phyloP scores from a whole-genome alignment of 1,140 invertebrate genomes.

The Leptestheria dahalacensis region DNA sequence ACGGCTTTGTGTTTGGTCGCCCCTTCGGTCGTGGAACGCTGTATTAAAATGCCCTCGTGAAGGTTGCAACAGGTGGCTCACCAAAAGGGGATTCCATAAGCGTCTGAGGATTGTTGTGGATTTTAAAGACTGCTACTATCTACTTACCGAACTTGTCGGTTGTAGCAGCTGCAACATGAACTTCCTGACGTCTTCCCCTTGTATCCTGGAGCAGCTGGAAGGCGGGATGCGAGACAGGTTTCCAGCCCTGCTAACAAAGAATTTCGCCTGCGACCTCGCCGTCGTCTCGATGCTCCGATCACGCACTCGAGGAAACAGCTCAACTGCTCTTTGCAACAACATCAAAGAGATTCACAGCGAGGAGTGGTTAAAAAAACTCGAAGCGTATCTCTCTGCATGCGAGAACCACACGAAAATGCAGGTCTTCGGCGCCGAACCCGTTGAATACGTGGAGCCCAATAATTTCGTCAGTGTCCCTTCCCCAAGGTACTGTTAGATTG shows the following conservation, averaged over 20 bases:
- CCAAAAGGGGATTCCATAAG: not conserved
- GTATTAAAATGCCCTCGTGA: not conserved
- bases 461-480: not conserved
- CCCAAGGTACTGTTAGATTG: not conserved
- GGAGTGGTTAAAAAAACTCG: not conserved
- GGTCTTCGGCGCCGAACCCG: not conserved
- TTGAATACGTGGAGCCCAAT: not conserved
- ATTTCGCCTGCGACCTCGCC: conserved; percentile 1
- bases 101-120: not conserved
- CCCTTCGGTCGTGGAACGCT: not conserved
- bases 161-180: not conserved
- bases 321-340: not conserved
- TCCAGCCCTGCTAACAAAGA: not conserved
- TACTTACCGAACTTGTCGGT: not conserved
- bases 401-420: not conserved
- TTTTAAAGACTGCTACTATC: not conserved
- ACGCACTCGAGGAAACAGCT: not conserved
- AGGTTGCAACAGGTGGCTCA: not conserved
- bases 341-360: not conserved
- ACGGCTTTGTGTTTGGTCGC: not conserved
- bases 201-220: not conserved
- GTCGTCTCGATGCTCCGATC: not conserved
- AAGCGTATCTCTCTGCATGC: not conserved
- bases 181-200: not conserved
- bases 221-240: not conserved